A percentile compares a stretch with the other conserved stretches of the same genome.
Conservation (phyloP, 2,113 vertebrate genomes). For the Alethe diademata region DNA sequence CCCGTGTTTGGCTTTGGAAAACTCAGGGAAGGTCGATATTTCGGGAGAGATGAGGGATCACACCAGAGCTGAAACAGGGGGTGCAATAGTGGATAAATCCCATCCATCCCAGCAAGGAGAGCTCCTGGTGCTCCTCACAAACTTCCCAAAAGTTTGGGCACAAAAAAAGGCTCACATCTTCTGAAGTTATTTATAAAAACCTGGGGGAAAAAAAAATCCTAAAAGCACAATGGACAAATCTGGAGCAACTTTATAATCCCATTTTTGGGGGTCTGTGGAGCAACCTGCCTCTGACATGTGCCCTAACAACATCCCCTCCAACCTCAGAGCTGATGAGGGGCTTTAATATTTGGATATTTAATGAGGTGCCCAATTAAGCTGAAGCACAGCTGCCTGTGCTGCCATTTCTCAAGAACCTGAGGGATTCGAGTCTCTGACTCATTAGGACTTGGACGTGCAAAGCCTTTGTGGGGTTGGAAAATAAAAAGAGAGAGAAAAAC, state of each 20-base stretch:
- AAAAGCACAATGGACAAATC: accelerated
- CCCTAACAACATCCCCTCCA: background rate
- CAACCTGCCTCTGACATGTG: background rate
- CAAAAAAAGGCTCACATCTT: accelerated
- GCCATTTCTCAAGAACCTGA: background rate
- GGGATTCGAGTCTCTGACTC: background rate
- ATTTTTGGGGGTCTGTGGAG: background rate
- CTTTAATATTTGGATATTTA: background rate
- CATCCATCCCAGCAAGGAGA: background rate
- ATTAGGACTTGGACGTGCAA: background rate
- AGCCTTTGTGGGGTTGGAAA: background rate
- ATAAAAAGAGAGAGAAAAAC: background rate
- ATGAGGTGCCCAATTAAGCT: background rate
- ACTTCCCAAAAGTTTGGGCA: background rate
- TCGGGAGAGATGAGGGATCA: background rate
- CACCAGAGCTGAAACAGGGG: background rate
- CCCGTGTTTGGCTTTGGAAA: background rate
- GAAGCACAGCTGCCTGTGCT: background rate
- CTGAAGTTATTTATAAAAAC: background rate
- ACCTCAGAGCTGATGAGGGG: background rate
- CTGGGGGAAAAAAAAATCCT: accelerated
- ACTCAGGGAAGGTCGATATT: background rate
- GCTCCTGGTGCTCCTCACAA: background rate
- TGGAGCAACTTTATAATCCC: background rate
- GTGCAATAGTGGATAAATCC: accelerated